Base-by-base conservation (phyloP, 2,797 vertebrate genomes). In the Gymnothorax reevesii region DNA sequence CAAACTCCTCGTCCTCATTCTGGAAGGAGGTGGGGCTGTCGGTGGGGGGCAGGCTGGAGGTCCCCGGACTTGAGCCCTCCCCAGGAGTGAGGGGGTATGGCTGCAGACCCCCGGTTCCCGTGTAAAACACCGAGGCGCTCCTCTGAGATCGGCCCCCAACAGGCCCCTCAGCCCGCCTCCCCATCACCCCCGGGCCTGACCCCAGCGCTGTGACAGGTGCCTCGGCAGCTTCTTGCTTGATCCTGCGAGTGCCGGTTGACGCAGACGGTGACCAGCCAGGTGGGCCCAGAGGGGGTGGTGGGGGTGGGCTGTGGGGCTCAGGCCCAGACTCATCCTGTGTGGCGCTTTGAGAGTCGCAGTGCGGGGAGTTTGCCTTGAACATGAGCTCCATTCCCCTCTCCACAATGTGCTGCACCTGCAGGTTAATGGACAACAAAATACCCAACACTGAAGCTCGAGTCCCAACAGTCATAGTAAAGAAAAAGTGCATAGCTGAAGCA, bases 391-490 rank as follows among this genome's bases (percentile, higher is more conserved):
- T 98, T 62, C 98, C 98, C 2, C 98, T 95, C 93, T 99, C 98
- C 92, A 99, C 98, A 0, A 99, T 99, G 95, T 98, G 98, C 95
- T 99, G 98, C 95, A 99, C 99, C 95, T 99, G 98, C 90, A 99
- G 97, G 33, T 42, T 42, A 42, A 42, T 42, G 33, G 33, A 42
- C 33, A 42, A 42, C 33, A 42, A 42, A 42, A 42, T 42, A 42
- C 33, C 33, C 33, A 42, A 42, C 33, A 42, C 33, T 42, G 33
- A 42, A 42, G 33, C 33, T 42, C 33, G 33, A 42, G 33, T 42
- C 33, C 33, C 33, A 42, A 42, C 33, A 42, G 33, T 42, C 2
- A 1, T 42, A 42, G 33, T 42, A 42, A 1, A 42, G 33, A 42
- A 42, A 42, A 42, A 42, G 33, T 42, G 33, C 33, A 42, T 42